Evolutionary conservation across 2,797 vertebrate genomes (phyloP).

Genomic region (Ceyx erithaca): DNA sequence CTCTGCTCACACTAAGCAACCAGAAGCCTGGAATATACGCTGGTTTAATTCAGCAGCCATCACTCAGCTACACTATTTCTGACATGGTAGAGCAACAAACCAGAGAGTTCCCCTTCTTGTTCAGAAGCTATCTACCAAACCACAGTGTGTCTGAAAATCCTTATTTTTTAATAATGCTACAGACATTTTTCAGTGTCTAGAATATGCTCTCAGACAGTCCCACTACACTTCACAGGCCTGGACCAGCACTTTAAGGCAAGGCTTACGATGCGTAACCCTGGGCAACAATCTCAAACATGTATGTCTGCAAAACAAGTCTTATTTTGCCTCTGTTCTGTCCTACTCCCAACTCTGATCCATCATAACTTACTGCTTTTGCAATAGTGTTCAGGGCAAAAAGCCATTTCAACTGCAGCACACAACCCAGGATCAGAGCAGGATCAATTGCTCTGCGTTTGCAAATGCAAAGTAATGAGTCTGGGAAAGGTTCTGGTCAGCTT

Average conservation of each 20-base stretch:
- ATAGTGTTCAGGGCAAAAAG: background rate
- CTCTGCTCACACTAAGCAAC: background rate
- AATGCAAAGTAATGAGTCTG: background rate
- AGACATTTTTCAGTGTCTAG: background rate
- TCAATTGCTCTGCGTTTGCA: background rate
- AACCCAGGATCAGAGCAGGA: background rate
- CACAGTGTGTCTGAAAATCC: background rate
- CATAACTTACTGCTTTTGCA: background rate
- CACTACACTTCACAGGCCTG: background rate
- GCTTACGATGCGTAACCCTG: background rate
- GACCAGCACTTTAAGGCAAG: background rate
- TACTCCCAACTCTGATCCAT: background rate
- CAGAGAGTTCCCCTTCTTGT: background rate
- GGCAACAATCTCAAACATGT: background rate
- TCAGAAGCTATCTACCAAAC: background rate
- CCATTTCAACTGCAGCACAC: background rate
- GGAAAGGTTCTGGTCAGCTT: background rate
- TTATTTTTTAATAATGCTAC: background rate
- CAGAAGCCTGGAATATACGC: background rate
- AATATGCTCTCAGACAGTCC: rapidly evolving
- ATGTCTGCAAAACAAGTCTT: background rate
- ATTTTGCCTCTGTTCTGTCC: background rate
- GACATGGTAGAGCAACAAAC: background rate
- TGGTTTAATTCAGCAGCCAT: background rate
- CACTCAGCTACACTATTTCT: background rate